Base-by-base conservation (phyloP, 1,140 invertebrate genomes). In the Homarus americanus region DNA sequence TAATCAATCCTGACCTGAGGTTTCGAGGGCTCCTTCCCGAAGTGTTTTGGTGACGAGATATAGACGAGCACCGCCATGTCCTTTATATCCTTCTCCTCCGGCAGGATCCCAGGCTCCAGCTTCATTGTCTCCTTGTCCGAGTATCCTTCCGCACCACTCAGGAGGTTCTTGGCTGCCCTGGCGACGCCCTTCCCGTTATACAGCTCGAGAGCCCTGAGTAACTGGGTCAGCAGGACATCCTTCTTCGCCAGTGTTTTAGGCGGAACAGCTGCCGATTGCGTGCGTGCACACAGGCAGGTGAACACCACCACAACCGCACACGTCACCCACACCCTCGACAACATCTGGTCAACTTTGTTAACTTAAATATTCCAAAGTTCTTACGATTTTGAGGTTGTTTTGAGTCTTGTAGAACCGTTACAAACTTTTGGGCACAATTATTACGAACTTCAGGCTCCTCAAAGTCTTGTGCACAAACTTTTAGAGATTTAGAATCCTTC, bases 201-300 rank as follows among this genome's bases (percentile, higher is more conserved):
- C 28, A 69, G 63, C n/a, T 69, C n/a, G 1, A 69, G 28, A 12
- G 63, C 63, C 10, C 63, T 28, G n/a, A 69, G 5, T 32, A 69
- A 69, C 63, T 69, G 63, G n/a, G 63, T 69, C 63, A 69, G n/a
- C 17, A 69, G 63, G 63, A 69, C 63, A 69, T 69, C 63, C n/a
- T 32, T 69, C 63, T 69, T 28, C 5, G n/a, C n/a, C 5, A 9
- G 17, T 32, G 28, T 24, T 3, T 24, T 28, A 32, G 63, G 63
- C 24, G 58, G 58, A 15, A 24, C 58, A 4, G 63, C 63, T 32
- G n/a, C 24, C 5, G 63, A 24, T 28, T 69, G 63, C 28, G 63
- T 69, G n/a, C n/a, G n/a, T 69, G 63, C 28, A 2, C 32, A 28
- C n/a, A 69, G 63, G 63, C 63, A 69, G 7, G 32, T 12, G 12